These are phyloP conservation scores for Ellobius talpinus DNA, from an alignment of 2,113 vertebrate genomes.

Conservation along the genomic window DNA sequence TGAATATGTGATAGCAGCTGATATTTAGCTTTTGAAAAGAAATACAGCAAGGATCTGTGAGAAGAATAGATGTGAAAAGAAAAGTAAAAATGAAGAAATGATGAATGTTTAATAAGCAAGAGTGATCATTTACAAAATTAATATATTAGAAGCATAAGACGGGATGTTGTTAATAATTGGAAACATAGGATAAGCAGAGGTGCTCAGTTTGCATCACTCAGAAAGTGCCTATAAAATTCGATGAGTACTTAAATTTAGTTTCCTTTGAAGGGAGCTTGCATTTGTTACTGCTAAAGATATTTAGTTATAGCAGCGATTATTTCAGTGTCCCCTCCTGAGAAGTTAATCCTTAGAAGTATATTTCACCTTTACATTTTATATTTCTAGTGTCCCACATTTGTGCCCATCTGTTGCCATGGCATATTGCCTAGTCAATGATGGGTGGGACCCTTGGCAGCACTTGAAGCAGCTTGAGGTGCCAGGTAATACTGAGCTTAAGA, in stretches of 20 bases:
- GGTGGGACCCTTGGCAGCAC: constrained; percentile 76
- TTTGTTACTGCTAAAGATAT: background rate
- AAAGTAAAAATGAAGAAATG: background rate
- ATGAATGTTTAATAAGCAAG: background rate
- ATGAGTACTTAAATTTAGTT: background rate
- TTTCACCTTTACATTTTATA: constrained; percentile 64
- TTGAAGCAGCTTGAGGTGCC: constrained; percentile 76
- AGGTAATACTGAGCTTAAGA: constrained; percentile 80
- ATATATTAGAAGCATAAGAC: background rate
- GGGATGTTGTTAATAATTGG: background rate
- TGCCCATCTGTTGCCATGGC: constrained; percentile 83
- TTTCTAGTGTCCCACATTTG: constrained; percentile 42
- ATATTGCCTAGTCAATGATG: constrained; percentile 55
- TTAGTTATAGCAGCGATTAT: background rate
- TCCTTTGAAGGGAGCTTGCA: background rate
- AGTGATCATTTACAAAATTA: background rate
- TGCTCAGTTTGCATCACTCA: background rate
- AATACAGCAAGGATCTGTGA: background rate
- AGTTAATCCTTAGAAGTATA: constrained; percentile 67
- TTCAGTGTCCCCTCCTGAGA: constrained; percentile 42
- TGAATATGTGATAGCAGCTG: background rate
- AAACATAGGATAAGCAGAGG: background rate
- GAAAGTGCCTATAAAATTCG: background rate
- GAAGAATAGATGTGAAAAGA: background rate
- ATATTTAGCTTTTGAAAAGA: background rate